Evolutionary conservation across 2,113 vertebrate genomes (phyloP).

Genomic region (Rhinopomastus cyanomelas): DNA sequence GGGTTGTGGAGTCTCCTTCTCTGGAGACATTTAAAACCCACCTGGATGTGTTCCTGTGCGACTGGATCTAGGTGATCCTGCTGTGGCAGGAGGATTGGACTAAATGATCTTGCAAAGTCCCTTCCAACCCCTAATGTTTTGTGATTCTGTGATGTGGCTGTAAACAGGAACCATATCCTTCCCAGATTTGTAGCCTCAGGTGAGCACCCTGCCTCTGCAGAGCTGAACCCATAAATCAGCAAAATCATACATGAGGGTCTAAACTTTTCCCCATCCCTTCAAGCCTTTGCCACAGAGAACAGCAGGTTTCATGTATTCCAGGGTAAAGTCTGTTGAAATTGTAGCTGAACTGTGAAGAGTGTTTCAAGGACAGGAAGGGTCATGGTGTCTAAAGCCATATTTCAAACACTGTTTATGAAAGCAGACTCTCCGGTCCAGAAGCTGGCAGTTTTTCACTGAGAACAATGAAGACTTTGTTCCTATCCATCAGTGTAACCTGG

Average conservation of each 20-base stretch:
- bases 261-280: not conserved
- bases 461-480: slow-evolving; percentile 21
- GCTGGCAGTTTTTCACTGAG: not conserved
- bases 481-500: not conserved
- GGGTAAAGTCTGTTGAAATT: not conserved
- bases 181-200: not conserved
- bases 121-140: too few species aligned
- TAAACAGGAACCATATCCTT: not conserved
- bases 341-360: not conserved
- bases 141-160: too few species aligned
- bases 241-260: not conserved
- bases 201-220: not conserved
- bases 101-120: too few species aligned
- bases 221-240: not conserved
- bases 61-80: too few species aligned
- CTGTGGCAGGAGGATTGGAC: too few species aligned
- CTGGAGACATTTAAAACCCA: too few species aligned
- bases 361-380: not conserved
- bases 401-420: not conserved
- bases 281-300: not conserved
- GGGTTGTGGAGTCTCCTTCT: too few species aligned
- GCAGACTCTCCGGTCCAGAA: not conserved
- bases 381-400: not conserved
- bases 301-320: not conserved
- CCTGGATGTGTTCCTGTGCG: too few species aligned